Percentiles rank a stretch among this genome's conserved stretches.
Conservation (phyloP, 2,797 vertebrate species). For the Leucoraja ocellata region DNA sequence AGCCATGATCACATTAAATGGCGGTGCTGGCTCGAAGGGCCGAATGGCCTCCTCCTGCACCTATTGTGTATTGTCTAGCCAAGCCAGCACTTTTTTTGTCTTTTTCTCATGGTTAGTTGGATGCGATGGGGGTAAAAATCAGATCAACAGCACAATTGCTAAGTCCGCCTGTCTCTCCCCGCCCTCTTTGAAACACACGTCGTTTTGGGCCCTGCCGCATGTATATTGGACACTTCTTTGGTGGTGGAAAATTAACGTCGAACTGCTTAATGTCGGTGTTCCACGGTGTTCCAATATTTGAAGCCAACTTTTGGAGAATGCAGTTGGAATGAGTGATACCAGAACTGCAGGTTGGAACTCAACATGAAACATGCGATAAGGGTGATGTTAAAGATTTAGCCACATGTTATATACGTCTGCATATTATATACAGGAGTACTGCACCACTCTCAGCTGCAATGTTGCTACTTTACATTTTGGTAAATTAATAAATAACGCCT, state of each 20-base stretch:
- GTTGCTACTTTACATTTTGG: background rate
- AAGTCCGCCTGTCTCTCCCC: background rate
- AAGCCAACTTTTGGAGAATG: background rate
- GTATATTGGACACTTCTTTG: background rate
- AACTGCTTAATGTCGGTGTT: background rate
- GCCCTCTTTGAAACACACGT: background rate
- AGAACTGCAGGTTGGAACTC: background rate
- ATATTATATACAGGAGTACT: slow-evolving; percentile 19
- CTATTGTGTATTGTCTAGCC: too few relatives aligned
- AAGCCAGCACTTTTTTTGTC: too few relatives aligned
- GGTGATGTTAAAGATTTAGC: background rate
- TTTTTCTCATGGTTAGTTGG: too few relatives aligned
- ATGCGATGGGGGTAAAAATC: background rate
- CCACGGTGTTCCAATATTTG: background rate
- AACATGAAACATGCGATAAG: background rate
- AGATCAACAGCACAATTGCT: background rate
- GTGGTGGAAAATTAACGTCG: background rate
- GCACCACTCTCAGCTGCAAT: background rate
- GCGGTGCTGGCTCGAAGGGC: too few relatives aligned
- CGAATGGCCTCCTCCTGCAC: too few relatives aligned
- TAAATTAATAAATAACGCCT: background rate
- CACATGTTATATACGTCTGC: background rate
- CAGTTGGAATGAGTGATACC: background rate
- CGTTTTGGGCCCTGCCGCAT: background rate
- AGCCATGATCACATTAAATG: too few relatives aligned